Conservation (phyloP, 2,113 vertebrate species). For the Corythoichthys haematopterus region DNA sequence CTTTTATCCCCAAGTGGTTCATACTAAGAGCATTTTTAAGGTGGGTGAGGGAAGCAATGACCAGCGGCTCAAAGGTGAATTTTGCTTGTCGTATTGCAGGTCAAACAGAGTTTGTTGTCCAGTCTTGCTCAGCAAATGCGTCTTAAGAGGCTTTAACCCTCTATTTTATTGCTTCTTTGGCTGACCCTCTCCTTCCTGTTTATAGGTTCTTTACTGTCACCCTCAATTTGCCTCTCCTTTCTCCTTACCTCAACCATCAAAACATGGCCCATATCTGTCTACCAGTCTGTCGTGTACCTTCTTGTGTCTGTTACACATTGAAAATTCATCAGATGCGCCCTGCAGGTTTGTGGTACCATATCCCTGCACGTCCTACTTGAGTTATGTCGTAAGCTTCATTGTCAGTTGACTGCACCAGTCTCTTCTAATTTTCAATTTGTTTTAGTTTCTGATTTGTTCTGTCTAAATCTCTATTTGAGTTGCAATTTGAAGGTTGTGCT, state of each 20-base stretch:
- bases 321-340: conserved; percentile 39
- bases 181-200: conserved; percentile 29
- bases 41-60: neutral
- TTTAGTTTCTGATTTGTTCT: too few relatives aligned
- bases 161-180: conserved; percentile 24
- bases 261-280: conserved; percentile 53
- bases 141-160: conserved; percentile 35
- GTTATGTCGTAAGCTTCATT: too few relatives aligned
- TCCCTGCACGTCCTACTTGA: too few relatives aligned
- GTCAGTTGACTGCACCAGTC: too few relatives aligned
- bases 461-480: too few relatives aligned
- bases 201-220: conserved; percentile 11
- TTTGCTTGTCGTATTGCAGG: neutral
- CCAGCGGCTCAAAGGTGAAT: neutral
- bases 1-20: neutral
- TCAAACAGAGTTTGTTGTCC: neutral
- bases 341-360: conserved; percentile 35
- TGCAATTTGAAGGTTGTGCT: too few relatives aligned
- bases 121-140: conserved; percentile 26
- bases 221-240: conserved; percentile 15
- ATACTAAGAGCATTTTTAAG: neutral
- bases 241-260: conserved; percentile 45
- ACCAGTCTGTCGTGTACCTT: conserved; percentile 48
- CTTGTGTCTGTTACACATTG: conserved; percentile 43
- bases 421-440: too few relatives aligned